Evolutionary conservation across 2,888 invertebrate species (phyloP), one percentile per base, ranked within the genome.

Genomic region (Lydus trimaculatus): DNA sequence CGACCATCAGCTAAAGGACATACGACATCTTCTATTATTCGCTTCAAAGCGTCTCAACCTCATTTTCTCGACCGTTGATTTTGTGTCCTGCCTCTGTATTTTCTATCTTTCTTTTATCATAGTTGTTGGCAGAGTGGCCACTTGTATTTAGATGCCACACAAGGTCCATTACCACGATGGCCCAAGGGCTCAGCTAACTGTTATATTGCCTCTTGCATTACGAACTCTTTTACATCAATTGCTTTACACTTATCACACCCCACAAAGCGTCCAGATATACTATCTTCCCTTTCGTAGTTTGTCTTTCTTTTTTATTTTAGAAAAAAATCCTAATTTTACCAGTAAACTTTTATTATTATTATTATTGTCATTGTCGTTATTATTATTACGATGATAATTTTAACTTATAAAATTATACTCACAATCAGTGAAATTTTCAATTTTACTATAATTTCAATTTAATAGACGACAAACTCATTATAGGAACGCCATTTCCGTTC

Each of bases 31-130:
- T 83, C 85, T 83, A 86, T 86, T 86, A 85, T 83, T 81, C 86
- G 86, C 84, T 85, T 83, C 85, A 85, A 78, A 83, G 85, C 80
- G 82, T 84, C 82, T 81, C 84, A 85, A 85, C 85, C 87, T 88
- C 87, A 88, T 88, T 88, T 87, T 88, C 87, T 86, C 86, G 87
- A 82, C 87, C 87, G 87, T 87, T 88, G 87, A 86, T 85, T 86
- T 82, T 82, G 83, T 80, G 81, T 80, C 82, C 81, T 81, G 80
- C 78, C 81, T 79, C 76, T 72, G 75, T 77, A 73, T 77, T 75
- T 78, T 76, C 78, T 79, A 71, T 77, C 78, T 78, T 78, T 73
- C 72, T 79, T 78, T 78, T 78, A 77, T 78, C 76, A 78, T 77
- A 71, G 72, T 67, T 68, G 72, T 69, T 71, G 72, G 67, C 67